Evolutionary conservation across 2,888 invertebrate species (phyloP), one percentile per base, ranked within the genome.

Genomic region (Hyposoter dolosus): DNA sequence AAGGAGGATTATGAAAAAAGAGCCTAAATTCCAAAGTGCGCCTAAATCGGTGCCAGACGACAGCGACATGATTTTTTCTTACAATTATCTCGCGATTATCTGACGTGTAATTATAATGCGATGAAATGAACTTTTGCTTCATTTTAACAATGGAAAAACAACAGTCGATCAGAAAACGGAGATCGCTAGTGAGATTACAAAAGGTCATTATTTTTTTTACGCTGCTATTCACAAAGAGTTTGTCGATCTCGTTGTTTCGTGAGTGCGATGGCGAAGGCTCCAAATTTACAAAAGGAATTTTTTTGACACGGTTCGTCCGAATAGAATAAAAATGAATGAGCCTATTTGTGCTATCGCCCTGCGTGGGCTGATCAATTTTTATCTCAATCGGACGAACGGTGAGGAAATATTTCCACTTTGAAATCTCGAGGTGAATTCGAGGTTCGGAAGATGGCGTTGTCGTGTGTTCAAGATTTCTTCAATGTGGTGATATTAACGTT

Each of bases 11-110:
- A 56, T 66, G 53, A 50, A 35, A 28, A 35, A 17, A 28, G 43
- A 79, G 79, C 79, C 79, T 79, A 71, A 68, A 68, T 68, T 9
- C 10, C 35, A 66, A 71, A 28, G 47, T 45, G 63, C 71, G 82
- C 79, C 85, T 82, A 80, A 69, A 32, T 65, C 10, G 50, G 50
- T 45, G 75, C 65, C 32, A 3, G 28, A 43, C 60, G 40, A 84
- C 74, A 75, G 75, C 76, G 76, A 82, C 71, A 50, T n/a, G 15
- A 56, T 56, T 77, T 66, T 65, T 47, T 45, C 5, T 60, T 1
- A 6, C 5, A 15, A 28, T 28, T 60, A 15, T 60, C 28, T 12
- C 15, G 60, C 23, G 45, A 43, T 65, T 65, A 23, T 15, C 19
- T 47, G 56, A 84, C 28, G 53, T 56, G 50, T 32, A 15, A 32